phyloP scores from a whole-genome alignment of 2,113 vertebrate genomes.

The Clarias magur region DNA sequence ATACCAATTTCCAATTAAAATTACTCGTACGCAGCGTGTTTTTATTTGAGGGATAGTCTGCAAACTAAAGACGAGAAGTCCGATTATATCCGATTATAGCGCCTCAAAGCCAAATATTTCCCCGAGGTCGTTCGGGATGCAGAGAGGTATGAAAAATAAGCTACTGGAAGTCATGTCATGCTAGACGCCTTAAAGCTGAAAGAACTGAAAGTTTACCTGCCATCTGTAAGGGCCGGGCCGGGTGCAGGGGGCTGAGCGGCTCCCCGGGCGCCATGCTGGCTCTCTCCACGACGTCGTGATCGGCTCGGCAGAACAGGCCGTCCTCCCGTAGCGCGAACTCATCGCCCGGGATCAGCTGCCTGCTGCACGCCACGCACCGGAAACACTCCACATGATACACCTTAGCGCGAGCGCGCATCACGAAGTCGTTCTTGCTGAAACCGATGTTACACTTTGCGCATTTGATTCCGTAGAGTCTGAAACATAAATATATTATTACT shows the following conservation, averaged over 20 bases:
- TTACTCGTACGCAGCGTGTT: not conserved
- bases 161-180: not conserved
- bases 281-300: conserved; percentile 95
- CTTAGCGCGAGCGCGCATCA: conserved; percentile 95
- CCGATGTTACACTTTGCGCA: conserved; percentile 98
- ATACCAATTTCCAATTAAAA: not conserved
- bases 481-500: not conserved
- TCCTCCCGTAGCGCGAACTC: conserved; percentile 95
- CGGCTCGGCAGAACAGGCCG: conserved; percentile 94
- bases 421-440: conserved; percentile 99
- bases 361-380: conserved; percentile 97
- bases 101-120: not conserved
- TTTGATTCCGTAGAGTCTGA: conserved; percentile 96
- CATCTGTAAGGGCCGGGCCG: conserved; percentile 92
- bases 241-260: conserved; percentile 91
- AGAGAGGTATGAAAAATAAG: not conserved
- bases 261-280: conserved; percentile 87
- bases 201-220: conserved; percentile 80
- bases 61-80: not conserved
- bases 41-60: not conserved
- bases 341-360: conserved; percentile 96
- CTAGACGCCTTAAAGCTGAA: not conserved
- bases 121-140: not conserved
- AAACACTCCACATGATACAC: conserved; percentile 99
- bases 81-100: not conserved